Percentiles rank a stretch among this genome's conserved stretches.
phyloP scores from a whole-genome alignment of 2,113 vertebrate genomes.

The Stigmatopora nigra region DNA sequence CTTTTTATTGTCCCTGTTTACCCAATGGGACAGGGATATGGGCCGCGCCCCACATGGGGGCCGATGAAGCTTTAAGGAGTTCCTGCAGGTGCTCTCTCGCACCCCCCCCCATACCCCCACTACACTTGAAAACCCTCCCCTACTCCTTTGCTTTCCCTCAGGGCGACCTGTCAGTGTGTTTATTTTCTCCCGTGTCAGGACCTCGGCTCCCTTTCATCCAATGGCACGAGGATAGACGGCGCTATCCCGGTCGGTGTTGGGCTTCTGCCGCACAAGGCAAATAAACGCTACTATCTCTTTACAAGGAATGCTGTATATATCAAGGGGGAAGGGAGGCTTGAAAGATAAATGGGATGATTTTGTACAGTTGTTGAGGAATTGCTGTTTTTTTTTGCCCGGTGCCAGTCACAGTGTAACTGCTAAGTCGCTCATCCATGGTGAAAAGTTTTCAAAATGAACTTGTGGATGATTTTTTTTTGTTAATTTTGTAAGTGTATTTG shows the following conservation, averaged over 20 bases:
- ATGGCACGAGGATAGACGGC: conserved; percentile 24
- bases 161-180: conserved; percentile 56
- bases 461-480: conserved; percentile 28
- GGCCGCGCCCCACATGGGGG: conserved; percentile 52
- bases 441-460: conserved; percentile 50
- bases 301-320: conserved; percentile 4
- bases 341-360: conserved; percentile 6
- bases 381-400: conserved; percentile 14
- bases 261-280: conserved; percentile 23
- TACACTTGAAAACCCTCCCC: conserved; percentile 30
- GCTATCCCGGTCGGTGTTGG: conserved; percentile 24
- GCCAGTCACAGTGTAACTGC: conserved; percentile 40
- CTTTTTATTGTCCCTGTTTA: conserved; percentile 61
- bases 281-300: conserved; percentile 18
- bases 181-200: conserved; percentile 60
- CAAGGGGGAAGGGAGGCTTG: not conserved
- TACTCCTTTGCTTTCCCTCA: conserved; percentile 27
- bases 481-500: conserved; percentile 30
- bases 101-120: too few relatives aligned
- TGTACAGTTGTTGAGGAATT: not conserved
- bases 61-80: conserved; percentile 56
- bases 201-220: conserved; percentile 42
- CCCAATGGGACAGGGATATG: conserved; percentile 61
- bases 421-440: conserved; percentile 15
- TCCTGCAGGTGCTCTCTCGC: conserved; percentile 62